Base-by-base conservation (phyloP, 1,140 invertebrate genomes). In the Hylyphantes graminicola region DNA sequence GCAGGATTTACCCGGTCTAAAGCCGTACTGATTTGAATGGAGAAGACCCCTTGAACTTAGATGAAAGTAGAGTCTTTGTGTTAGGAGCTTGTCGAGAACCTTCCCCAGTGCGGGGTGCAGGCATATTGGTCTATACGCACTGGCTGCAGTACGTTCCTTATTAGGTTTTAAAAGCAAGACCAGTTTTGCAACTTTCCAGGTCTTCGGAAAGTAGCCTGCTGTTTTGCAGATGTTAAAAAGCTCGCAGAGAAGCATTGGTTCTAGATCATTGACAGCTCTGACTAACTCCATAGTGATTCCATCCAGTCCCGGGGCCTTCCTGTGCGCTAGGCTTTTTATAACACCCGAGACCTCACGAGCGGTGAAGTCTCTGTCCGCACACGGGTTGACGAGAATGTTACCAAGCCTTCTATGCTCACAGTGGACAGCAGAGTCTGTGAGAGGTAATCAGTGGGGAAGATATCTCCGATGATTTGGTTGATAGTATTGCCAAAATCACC, bases 161-260 rank as follows among this genome's bases (percentile, higher is more conserved):
- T n/a, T n/a, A n/a, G n/a, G n/a, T n/a, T n/a, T n/a, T n/a, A n/a
- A n/a, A n/a, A n/a, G n/a, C n/a, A n/a, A n/a, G 0, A 87, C 61
- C 6, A 88, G 70, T 84, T 87, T 87, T 0, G 86, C 85, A 21
- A 0, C 54, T 86, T 88, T 88, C 86, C 80, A 88, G 5, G 0
- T n/a, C 2, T 21, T 35, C 10, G 87, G 87, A 35, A 86, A 81
- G 35, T n/a, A n/a, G 59, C 0, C 19, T 12, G 8, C 50, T 0
- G n/a, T n/a, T 53, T 64, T 17, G 11, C 76, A 78, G 8, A 7
- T 61, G 15, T 67, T 78, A 21, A 78, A 68, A 11, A 64, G 57
- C 6, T 7, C 6, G 15, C 17, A 2, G 13, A 11, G 6, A 74
- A n/a, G 11, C 19, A 4, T 4, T 53, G 7, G 11, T 3, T 19